Percentiles rank a stretch among this genome's conserved stretches.
Evolutionary conservation across 2,888 invertebrate genomes (phyloP).

Genomic region (Calameuta idolon): DNA sequence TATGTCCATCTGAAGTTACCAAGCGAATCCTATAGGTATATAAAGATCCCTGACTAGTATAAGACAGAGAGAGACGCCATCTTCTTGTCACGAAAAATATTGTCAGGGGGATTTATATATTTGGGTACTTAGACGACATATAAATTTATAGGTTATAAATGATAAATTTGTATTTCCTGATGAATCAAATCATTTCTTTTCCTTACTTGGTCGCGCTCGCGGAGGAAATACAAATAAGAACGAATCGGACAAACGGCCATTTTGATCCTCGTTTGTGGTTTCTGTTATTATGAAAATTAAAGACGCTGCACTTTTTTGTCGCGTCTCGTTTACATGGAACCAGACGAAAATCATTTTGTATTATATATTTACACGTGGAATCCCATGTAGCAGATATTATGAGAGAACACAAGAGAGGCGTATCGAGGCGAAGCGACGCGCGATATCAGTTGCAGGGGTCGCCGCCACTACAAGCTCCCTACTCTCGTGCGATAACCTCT

Average conservation of each 20-base stretch:
- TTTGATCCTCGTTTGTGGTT: neutral
- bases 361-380: conserved; percentile 25
- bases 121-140: neutral
- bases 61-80: neutral
- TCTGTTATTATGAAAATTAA: neutral
- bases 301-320: neutral
- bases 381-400: conserved; percentile 37
- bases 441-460: conserved; percentile 54
- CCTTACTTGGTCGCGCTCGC: neutral
- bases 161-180: neutral
- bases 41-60: neutral
- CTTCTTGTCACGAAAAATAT: neutral
- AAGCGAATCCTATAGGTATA: neutral
- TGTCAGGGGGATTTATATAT: neutral
- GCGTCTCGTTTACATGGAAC: neutral
- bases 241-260: neutral
- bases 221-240: neutral
- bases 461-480: conserved; percentile 52
- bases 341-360: neutral
- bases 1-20: neutral
- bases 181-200: neutral
- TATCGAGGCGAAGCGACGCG: conserved; percentile 59
- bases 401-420: conserved; percentile 53
- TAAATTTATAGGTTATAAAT: neutral
- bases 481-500: conserved; percentile 37